Percentiles rank a stretch among this genome's conserved stretches.
Evolutionary conservation across 2,797 vertebrate species (phyloP).

Genomic region (Antennarius maculatus): DNA sequence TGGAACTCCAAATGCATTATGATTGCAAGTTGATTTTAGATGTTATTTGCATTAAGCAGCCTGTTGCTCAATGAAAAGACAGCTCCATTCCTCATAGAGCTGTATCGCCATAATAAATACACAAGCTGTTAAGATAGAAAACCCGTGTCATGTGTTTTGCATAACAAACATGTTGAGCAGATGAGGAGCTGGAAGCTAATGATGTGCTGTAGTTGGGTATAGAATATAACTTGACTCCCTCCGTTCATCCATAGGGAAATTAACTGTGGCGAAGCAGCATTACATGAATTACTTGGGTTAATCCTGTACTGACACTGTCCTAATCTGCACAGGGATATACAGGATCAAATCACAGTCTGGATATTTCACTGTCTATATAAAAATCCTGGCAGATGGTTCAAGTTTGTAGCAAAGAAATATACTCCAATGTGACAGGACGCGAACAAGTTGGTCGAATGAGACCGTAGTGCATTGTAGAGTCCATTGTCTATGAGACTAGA

Average conservation of each 20-base stretch:
- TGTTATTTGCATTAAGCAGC: slow-evolving; percentile 55
- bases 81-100: slow-evolving; percentile 45
- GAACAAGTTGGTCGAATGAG: slow-evolving; percentile 8
- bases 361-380: slow-evolving; percentile 60
- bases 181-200: slow-evolving; percentile 40
- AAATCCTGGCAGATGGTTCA: slow-evolving; percentile 56
- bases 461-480: no score
- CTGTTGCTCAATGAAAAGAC: slow-evolving; percentile 31
- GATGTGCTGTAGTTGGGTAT: slow-evolving; percentile 54
- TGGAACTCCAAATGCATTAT: slow-evolving; percentile 25
- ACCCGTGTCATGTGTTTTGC: slow-evolving; percentile 41
- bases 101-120: slow-evolving; percentile 54
- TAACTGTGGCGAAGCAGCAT: slow-evolving; percentile 71
- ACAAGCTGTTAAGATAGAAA: slow-evolving; percentile 48
- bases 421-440: slow-evolving; percentile 22
- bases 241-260: slow-evolving; percentile 76
- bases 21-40: slow-evolving; percentile 52
- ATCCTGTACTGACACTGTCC: slow-evolving; percentile 72
- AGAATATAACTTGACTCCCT: slow-evolving; percentile 58
- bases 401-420: slow-evolving; percentile 33
- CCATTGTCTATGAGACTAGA: no score
- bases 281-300: slow-evolving; percentile 78
- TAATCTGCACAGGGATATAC: slow-evolving; percentile 70
- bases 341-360: slow-evolving; percentile 64
- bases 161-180: slow-evolving; percentile 52